Base-by-base conservation (phyloP, 2,888 invertebrate genomes). In the Meta bourneti region DNA sequence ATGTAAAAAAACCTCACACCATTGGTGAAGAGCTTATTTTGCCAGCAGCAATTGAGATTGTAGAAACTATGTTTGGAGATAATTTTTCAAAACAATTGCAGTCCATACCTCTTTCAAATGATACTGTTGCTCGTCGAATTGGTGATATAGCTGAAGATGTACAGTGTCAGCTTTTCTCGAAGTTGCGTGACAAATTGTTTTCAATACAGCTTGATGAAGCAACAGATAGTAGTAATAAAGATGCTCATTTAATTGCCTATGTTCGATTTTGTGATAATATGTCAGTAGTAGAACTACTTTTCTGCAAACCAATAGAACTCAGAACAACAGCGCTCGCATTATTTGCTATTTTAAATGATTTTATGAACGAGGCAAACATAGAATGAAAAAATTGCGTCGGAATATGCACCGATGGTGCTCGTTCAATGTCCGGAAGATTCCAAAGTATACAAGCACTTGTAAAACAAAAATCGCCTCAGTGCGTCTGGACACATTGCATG, bases 351-450 rank as follows among this genome's bases (percentile, higher is more conserved):
- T 78, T 78, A 86, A 86, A 86, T 86, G 86, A 80, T 87, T 87
- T 87, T 87, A 87, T 79, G 87, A 87, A 87, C 72, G 72, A 87
- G 87, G 80, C 79, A 87, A 87, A 80, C 87, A 87, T 87, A 79
- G 80, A 87, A 79, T 86, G 86, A 51, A 86, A 86, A 86, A 86
- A 86, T 86, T 86, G 86, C 79, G 78, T 86, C 86, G 78, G 79
- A 86, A 86, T 86, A 86, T 86, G 86, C 79, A 86, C 86, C 70
- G 86, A 86, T 86, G 86, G 86, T 86, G 79, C 86, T 34, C 34
- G 34, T 34, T 34, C 34, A 34, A 34, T 34, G 34, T 34, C 34
- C 34, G 34, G 34, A 34, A 34, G 34, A 34, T 34, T 34, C 34
- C 34, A 34, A 34, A 34, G 34, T 34, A 34, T 34, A 34, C 34